phyloP scores from a whole-genome alignment of 2,888 invertebrate species.

The Limnephilus auricula region DNA sequence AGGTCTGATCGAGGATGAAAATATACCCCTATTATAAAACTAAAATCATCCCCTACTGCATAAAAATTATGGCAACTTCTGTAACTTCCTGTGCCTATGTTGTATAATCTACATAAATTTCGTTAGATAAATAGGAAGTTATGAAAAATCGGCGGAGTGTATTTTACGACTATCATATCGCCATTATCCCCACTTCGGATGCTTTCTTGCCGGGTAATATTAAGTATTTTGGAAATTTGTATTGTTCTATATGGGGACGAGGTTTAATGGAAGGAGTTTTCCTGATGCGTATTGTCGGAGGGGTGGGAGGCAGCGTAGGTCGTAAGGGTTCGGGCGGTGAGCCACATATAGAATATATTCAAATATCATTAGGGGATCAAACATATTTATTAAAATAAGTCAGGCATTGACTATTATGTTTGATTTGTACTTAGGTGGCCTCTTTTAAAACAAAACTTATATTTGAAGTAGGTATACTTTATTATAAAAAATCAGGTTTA shows the following conservation, averaged over 20 bases:
- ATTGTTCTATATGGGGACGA: constrained; percentile 18
- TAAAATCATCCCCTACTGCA: neutral
- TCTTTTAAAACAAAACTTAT: too few species aligned
- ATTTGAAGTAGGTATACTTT: too few species aligned
- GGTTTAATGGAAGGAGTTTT: neutral
- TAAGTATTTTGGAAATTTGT: constrained; percentile 5
- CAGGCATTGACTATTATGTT: neutral
- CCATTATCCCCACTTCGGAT: constrained; percentile 7
- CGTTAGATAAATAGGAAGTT: neutral
- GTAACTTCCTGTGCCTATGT: neutral
- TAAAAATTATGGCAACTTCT: neutral
- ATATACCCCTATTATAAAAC: neutral
- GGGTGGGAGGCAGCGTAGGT: neutral
- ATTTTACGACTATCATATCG: constrained; percentile 36
- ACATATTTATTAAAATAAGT: neutral
- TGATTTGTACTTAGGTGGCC: too few species aligned
- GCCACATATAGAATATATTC: neutral
- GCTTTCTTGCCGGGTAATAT: constrained; percentile 18
- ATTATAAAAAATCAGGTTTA: too few species aligned
- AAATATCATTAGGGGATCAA: neutral
- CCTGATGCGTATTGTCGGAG: neutral
- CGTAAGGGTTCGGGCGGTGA: neutral
- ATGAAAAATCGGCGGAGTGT: constrained; percentile 34
- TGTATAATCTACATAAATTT: neutral
- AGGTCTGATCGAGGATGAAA: neutral